These are phyloP conservation scores for Bugula neritina DNA, from an alignment of 2,888 invertebrate genomes.

Conservation along the genomic window DNA sequence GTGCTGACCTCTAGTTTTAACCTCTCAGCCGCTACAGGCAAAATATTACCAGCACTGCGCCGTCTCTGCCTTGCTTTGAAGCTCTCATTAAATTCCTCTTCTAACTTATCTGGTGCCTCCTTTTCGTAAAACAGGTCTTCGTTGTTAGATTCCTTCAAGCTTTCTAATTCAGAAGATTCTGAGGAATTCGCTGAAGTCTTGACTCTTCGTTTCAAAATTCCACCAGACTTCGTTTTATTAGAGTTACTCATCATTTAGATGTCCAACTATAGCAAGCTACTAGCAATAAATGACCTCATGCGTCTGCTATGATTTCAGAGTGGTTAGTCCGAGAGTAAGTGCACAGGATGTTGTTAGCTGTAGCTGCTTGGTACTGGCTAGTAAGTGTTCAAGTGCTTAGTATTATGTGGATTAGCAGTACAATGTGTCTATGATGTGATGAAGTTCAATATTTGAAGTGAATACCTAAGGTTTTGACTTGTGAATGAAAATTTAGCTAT, in stretches of 20 bases:
- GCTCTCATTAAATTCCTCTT: constrained; percentile 22
- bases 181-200: background rate
- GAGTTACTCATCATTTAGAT: background rate
- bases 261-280: too few relatives aligned
- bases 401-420: too few relatives aligned
- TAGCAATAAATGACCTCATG: too few relatives aligned
- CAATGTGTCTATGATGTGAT: too few relatives aligned
- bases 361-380: too few relatives aligned
- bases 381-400: too few relatives aligned
- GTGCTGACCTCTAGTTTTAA: background rate
- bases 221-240: constrained; percentile 2
- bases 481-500: too few relatives aligned
- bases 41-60: constrained; percentile 20
- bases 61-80: constrained; percentile 25
- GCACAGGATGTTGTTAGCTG: too few relatives aligned
- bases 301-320: too few relatives aligned
- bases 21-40: constrained; percentile 19
- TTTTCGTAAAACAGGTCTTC: background rate
- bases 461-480: too few relatives aligned
- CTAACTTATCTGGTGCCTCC: constrained; percentile 19
- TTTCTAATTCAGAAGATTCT: background rate
- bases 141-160: background rate
- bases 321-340: too few relatives aligned
- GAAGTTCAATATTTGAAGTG: too few relatives aligned
- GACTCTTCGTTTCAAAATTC: background rate